A percentile compares a stretch with the other conserved stretches of the same genome.
Conservation (phyloP, 2,113 vertebrate species). For the Vulpes ferrilata region DNA sequence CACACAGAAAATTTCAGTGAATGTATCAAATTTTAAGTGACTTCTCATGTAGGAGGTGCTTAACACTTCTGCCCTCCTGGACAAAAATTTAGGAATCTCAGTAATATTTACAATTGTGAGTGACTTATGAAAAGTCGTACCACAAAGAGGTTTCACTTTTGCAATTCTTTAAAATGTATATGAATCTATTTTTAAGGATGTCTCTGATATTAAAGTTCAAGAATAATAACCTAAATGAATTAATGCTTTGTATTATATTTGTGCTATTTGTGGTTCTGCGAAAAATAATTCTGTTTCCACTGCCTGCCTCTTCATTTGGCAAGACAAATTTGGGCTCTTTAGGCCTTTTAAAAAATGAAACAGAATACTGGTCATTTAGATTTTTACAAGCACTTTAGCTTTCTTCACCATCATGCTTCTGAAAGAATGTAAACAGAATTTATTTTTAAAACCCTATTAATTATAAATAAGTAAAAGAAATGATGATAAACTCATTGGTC, state of each 20-base stretch:
- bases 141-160: neutral
- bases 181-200: neutral
- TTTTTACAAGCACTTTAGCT: neutral
- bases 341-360: neutral
- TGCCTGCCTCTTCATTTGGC: neutral
- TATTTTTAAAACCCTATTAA: neutral
- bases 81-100: constrained; percentile 16
- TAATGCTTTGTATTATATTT: neutral
- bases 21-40: neutral
- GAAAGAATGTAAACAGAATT: neutral
- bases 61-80: neutral
- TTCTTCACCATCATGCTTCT: neutral
- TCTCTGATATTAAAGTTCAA: constrained; percentile 36
- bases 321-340: neutral
- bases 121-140: neutral
- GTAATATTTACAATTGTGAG: neutral
- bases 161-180: neutral
- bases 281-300: neutral
- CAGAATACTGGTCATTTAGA: neutral
- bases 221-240: neutral
- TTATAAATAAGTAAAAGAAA: constrained; percentile 31
- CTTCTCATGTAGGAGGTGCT: neutral
- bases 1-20: neutral
- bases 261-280: neutral
- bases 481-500: neutral